Evolutionary conservation across 2,113 vertebrate species (phyloP), one percentile per base, ranked within the genome.

Genomic region (Castor canadensis): DNA sequence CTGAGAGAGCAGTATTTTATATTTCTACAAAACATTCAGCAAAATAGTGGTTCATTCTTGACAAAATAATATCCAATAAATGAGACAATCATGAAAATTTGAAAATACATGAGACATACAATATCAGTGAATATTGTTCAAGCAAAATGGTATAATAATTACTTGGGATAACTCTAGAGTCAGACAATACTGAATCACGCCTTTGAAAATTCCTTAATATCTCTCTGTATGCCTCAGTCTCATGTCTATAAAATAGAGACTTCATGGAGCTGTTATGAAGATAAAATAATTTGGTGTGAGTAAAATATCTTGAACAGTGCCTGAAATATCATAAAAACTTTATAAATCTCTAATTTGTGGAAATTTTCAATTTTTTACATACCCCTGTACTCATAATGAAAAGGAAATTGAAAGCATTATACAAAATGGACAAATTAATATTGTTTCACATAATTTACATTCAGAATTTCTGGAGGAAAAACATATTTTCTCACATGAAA

Each of bases 11-110:
- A 82, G 13, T 76, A 26, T 6, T 88, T 82, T 83, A 64, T 60
- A 73, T 79, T 83, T 86, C 47, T 72, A 62, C 26, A 17, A 83
- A 94, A 96, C 86, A 79, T 35, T 4, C 24, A 72, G 43, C 9
- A 94, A 89, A 56, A 85, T 4, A 49, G 26, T n/a, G 38, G 19
- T 82, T 85, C n/a, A 19, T 82, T 85, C n/a, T 79, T 80, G 12
- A 67, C 52, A 95, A 87, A 95, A 96, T 71, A 72, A 71, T 93
- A 89, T 80, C 87, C 32, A 64, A 3, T 85, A n/a, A 69, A 35
- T 26, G 2, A 9, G 3, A 45, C 54, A 76, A 71, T 3, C 28
- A 5, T n/a, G 4, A 26, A 76, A 76, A 56, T 76, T 62, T 19
- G 32, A 81, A 95, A 81, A 47, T 75, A 89, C 6, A 67, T 80